Percentiles rank a stretch among this genome's conserved stretches.
Conservation (phyloP, 2,113 vertebrate genomes). For the Zosterops japonicus region DNA sequence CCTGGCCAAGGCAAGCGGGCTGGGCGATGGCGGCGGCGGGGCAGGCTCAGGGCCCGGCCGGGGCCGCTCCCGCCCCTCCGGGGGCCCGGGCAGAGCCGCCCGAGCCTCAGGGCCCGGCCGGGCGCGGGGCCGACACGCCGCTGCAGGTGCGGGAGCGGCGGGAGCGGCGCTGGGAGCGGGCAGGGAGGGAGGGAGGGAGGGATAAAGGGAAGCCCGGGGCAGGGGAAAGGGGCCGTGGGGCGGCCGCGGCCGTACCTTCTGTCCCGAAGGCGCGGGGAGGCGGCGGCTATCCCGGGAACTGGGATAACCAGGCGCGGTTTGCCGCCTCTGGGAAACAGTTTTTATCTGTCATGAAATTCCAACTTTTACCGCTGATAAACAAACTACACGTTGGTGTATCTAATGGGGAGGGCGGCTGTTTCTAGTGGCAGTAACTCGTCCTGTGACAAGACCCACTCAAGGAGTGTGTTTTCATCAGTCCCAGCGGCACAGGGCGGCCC, state of each 20-base stretch:
- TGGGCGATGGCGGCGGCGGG: not conserved
- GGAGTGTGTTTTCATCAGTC: not conserved
- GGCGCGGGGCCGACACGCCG: slow-evolving; percentile 50
- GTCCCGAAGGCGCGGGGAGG: rapidly evolving
- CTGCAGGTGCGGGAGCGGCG: slow-evolving; percentile 66
- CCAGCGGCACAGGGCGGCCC: no score
- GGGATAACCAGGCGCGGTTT: rapidly evolving
- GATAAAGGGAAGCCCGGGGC: not conserved
- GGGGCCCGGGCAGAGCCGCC: not conserved
- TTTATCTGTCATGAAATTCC: not conserved
- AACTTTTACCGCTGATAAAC: not conserved
- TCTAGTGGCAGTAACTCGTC: not conserved
- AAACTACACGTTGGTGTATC: rapidly evolving
- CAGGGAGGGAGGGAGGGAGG: no score
- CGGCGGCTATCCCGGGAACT: not conserved
- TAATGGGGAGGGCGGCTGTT: not conserved
- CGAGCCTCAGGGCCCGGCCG: slow-evolving; percentile 34
- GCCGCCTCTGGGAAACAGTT: not conserved
- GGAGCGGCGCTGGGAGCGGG: not conserved
- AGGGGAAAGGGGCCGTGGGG: rapidly evolving
- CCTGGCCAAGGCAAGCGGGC: not conserved
- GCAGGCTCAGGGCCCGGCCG: not conserved
- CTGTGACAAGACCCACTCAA: not conserved
- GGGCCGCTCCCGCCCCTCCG: no score
- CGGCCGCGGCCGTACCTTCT: rapidly evolving